Evolutionary conservation across 35 echinoderm and acorn worm genomes (phyloP).

Genomic region (Nesometra sesokonis): DNA sequence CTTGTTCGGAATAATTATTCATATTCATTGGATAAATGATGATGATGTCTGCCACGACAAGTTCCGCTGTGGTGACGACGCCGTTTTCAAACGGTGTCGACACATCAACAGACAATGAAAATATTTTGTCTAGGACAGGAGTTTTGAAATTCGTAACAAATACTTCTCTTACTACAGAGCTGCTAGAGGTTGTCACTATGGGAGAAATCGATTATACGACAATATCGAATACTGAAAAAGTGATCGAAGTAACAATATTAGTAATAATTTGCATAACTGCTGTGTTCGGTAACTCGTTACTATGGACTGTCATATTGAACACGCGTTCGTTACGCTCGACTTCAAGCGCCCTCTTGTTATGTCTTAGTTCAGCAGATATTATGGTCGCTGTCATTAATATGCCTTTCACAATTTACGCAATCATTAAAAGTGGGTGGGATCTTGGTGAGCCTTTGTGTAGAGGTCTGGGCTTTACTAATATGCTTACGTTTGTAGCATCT

Average conservation of each 20-base stretch:
- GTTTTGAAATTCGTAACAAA: too few relatives aligned
- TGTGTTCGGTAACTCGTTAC: constrained; percentile 50
- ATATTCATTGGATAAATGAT: too few relatives aligned
- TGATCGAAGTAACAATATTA: constrained; percentile 61
- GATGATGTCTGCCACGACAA: too few relatives aligned
- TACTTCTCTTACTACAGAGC: too few relatives aligned
- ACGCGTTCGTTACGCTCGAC: constrained; percentile 46
- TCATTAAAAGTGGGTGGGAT: constrained; percentile 20
- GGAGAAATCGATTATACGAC: too few relatives aligned
- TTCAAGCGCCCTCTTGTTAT: constrained; percentile 83
- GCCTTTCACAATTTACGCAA: constrained; percentile 72
- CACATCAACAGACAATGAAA: too few relatives aligned
- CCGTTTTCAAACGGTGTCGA: too few relatives aligned
- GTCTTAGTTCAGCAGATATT: constrained; percentile 79
- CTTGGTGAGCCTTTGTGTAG: constrained; percentile 25
- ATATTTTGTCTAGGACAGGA: too few relatives aligned
- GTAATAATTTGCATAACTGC: constrained; percentile 46
- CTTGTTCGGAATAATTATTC: too few relatives aligned
- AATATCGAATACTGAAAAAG: constrained; percentile 19
- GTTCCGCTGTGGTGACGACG: too few relatives aligned
- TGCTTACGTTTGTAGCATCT: constrained; percentile 80
- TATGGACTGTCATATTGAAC: constrained; percentile 69
- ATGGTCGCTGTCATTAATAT: constrained; percentile 63
- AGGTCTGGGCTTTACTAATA: constrained; percentile 61
- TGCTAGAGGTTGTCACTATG: too few relatives aligned